A percentile compares a stretch with the other conserved stretches of the same genome.
Conservation (phyloP, 92 coral and sea anemone genomes). For the Umimayanthus chanpuru region DNA sequence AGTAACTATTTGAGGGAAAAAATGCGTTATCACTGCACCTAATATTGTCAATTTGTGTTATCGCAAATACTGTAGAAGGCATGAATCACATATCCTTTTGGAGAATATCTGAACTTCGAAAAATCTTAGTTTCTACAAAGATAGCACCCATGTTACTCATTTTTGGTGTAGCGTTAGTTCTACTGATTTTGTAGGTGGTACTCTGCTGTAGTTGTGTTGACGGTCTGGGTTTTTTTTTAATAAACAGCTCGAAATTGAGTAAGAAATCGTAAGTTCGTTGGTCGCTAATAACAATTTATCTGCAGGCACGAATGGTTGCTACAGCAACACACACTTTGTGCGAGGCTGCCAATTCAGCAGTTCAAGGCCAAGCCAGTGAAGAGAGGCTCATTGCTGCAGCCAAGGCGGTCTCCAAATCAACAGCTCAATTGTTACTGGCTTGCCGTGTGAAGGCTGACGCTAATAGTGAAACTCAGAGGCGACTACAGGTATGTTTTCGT, state of each 20-base stretch:
- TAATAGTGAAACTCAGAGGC: slow-evolving; percentile 85
- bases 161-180: too few species aligned
- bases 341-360: slow-evolving; percentile 97
- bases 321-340: slow-evolving; percentile 96
- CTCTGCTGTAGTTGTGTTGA: background rate
- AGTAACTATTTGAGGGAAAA: too few species aligned
- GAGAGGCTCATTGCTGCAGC: slow-evolving; percentile 89
- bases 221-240: slow-evolving; percentile 5
- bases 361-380: slow-evolving; percentile 98
- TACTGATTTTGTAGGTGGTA: background rate
- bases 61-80: too few species aligned
- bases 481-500: slow-evolving; percentile 73
- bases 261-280: background rate
- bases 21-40: too few species aligned
- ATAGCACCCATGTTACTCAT: too few species aligned
- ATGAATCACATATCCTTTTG: too few species aligned
- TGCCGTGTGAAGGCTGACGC: slow-evolving; percentile 98
- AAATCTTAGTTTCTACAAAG: too few species aligned
- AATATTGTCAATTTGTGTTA: too few species aligned
- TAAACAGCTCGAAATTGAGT: background rate
- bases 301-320: slow-evolving; percentile 96
- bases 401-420: slow-evolving; percentile 93
- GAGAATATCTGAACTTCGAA: too few species aligned
- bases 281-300: background rate
- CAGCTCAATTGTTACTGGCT: slow-evolving; percentile 93